Evolutionary conservation across 2,797 vertebrate genomes (phyloP).

Genomic region (Leptatherina wallacei): DNA sequence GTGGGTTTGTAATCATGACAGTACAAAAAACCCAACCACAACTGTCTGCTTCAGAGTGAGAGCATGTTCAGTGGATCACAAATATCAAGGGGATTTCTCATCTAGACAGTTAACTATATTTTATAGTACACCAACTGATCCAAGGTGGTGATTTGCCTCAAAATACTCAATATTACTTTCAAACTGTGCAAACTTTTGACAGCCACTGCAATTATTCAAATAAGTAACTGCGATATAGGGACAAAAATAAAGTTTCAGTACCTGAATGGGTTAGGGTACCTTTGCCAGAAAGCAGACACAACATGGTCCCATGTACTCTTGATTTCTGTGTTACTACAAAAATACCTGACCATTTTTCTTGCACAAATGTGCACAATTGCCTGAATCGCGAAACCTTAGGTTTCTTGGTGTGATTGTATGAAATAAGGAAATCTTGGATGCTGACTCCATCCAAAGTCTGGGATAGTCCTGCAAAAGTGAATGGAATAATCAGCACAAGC

Average conservation of each 20-base stretch:
- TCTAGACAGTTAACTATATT: too few relatives aligned
- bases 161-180: too few relatives aligned
- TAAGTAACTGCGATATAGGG: neutral
- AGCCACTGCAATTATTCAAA: too few relatives aligned
- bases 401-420: slow-evolving; percentile 23
- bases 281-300: slow-evolving; percentile 84
- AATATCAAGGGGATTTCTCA: too few relatives aligned
- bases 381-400: slow-evolving; percentile 36
- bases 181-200: too few relatives aligned
- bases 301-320: slow-evolving; percentile 82
- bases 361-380: slow-evolving; percentile 20
- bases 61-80: too few relatives aligned
- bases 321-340: slow-evolving; percentile 75
- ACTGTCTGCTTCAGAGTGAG: too few relatives aligned
- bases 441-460: slow-evolving; percentile 75
- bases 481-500: neutral
- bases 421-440: slow-evolving; percentile 28
- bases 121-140: too few relatives aligned
- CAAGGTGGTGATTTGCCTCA: too few relatives aligned
- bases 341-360: slow-evolving; percentile 83
- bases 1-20: too few relatives aligned
- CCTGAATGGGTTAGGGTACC: slow-evolving; percentile 87
- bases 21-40: too few relatives aligned
- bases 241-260: slow-evolving; percentile 37
- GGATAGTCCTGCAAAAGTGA: slow-evolving; percentile 30